Base-by-base conservation (phyloP, 1,140 invertebrate genomes). In the Aphis gossypii region DNA sequence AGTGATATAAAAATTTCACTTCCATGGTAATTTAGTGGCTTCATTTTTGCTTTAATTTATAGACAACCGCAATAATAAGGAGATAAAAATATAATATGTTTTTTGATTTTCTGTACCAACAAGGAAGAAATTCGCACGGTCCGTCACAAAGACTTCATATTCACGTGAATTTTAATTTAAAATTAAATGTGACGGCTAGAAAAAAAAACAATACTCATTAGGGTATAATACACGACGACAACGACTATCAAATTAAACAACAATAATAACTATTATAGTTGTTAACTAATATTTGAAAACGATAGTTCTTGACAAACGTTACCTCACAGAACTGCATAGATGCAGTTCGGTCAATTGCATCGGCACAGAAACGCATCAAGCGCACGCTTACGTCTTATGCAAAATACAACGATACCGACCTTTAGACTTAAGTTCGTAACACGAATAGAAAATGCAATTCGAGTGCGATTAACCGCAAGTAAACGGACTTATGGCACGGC, bases 1-100 rank as follows among this genome's bases (percentile, higher is more conserved):
- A 92, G 68, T 9, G 91, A 11, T 18, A 92, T 30, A 41, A 92
- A 92, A 11, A 92, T 83, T 46, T 84, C 68, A 51, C 91, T 51
- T 8, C 91, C 91, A 20, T 92, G 91, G 14, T 92, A 92, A 41
- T 82, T 92, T 46, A 7, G 21, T 21, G 46, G 21, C 18, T 84
- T 83, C 91, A 83, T 83, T 82, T 35, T 92, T 48, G 46, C 14
- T 76, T 76, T n/a, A 6, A n/a, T 76, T 18, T n/a, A 5, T 76
- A 76, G 14, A 30, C 5, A 76, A n/a, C 18, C 30, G 4, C 14
- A 76, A 11, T 18, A n/a, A 76, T 35, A n/a, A 76, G n/a, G 18
- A 76, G 1, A 76, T n/a, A n/a, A 18, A 6, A 14, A n/a, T n/a
- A 5, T n/a, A 1, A 5, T n/a, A 1, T 68, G 38, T 68, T 18